Evolutionary conservation across 2,113 vertebrate species (phyloP).

Genomic region (Zootoca vivipara): DNA sequence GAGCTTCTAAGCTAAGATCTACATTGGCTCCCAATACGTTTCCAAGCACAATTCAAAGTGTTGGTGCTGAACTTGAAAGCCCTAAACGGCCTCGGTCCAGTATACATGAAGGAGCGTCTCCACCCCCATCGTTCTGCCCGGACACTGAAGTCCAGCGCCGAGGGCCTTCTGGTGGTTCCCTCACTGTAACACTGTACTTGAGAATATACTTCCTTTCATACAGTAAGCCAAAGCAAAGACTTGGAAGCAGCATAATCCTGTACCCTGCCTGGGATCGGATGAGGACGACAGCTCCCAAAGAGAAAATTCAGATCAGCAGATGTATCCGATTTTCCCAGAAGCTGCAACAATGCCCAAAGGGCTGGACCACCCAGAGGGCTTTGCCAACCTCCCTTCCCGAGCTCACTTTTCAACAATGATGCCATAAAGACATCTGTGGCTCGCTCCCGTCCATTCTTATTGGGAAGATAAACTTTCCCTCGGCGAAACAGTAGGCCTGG

Average conservation of each 20-base stretch:
- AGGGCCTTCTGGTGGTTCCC: too few species aligned
- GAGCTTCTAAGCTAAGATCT: too few species aligned
- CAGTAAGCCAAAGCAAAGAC: too few species aligned
- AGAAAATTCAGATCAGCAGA: not conserved
- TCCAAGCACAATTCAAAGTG: too few species aligned
- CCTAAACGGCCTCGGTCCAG: too few species aligned
- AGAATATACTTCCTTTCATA: not conserved
- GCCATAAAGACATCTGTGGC: not conserved
- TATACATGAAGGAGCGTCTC: too few species aligned
- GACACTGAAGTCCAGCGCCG: too few species aligned
- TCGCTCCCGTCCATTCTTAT: not conserved
- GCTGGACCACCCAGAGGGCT: not conserved
- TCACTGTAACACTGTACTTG: not conserved
- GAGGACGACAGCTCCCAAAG: not conserved
- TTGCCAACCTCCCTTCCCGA: not conserved
- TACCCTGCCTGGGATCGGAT: not conserved
- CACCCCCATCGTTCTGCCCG: too few species aligned
- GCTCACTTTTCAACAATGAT: not conserved
- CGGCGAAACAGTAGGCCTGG: conserved; percentile 24
- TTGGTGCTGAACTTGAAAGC: too few species aligned
- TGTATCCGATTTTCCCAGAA: not conserved
- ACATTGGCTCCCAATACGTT: too few species aligned
- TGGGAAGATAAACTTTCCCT: conserved; percentile 53
- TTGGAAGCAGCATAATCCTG: not conserved
- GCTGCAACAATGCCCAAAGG: not conserved